Conservation (phyloP, 1,140 invertebrate genomes). For the Sminthurides bifidus region DNA sequence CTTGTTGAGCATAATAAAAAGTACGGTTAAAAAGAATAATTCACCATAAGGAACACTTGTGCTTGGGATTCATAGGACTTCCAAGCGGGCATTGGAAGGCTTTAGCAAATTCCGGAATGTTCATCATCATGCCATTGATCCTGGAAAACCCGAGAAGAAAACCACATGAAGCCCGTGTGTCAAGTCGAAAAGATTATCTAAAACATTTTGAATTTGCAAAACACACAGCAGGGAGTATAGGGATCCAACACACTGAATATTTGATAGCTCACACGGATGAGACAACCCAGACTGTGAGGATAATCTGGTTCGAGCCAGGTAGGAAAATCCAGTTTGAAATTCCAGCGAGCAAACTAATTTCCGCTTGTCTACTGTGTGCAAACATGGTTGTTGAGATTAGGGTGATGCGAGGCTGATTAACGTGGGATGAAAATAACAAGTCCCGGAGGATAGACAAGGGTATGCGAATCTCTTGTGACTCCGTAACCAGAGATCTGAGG, state of each 20-base stretch:
- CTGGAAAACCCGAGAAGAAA: slow-evolving; percentile 33
- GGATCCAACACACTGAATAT: background rate
- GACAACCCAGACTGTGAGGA: background rate
- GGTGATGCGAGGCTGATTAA: too few species aligned
- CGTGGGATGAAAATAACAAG: too few species aligned
- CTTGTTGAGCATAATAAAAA: background rate
- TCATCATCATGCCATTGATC: slow-evolving; percentile 48
- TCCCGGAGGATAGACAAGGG: too few species aligned
- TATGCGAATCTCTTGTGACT: too few species aligned
- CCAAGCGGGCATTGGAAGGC: slow-evolving; percentile 55
- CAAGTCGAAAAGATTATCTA: background rate
- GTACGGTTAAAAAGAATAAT: too few species aligned
- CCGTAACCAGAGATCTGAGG: too few species aligned
- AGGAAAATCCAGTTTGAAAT: too few species aligned
- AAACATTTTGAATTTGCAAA: slow-evolving; percentile 2
- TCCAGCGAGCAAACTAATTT: too few species aligned
- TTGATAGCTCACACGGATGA: background rate
- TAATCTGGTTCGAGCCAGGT: background rate
- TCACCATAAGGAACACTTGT: slow-evolving; percentile 61
- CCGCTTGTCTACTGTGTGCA: too few species aligned
- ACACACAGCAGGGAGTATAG: background rate
- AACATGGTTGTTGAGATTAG: too few species aligned
- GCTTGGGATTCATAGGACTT: slow-evolving; percentile 53
- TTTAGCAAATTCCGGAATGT: slow-evolving; percentile 52
- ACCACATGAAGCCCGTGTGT: too few species aligned